Conservation (phyloP, 2,797 vertebrate species). For the Thripadectes ignobilis region DNA sequence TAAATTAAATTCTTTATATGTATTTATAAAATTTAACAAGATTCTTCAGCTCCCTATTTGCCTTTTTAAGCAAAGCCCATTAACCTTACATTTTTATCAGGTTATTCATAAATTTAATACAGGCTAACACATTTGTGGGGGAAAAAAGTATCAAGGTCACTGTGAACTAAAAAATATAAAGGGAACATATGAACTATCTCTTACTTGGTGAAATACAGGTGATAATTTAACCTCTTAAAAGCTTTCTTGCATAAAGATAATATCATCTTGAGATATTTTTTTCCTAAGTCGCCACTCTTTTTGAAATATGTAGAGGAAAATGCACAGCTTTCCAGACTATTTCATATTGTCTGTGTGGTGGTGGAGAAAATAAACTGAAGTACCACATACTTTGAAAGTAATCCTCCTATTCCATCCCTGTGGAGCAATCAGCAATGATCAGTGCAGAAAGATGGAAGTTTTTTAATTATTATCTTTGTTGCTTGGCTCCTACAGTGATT, state of each 20-base stretch:
- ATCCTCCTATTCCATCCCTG: not conserved
- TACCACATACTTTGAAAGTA: not conserved
- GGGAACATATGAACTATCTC: not conserved
- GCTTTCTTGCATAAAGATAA: not conserved
- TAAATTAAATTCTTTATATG: slow-evolving; percentile 26
- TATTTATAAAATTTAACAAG: slow-evolving; percentile 24
- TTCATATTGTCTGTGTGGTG: rapidly evolving
- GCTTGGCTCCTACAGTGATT: not conserved
- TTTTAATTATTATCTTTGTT: not conserved
- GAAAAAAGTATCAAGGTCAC: not conserved
- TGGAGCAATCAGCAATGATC: not conserved
- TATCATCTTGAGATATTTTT: not conserved
- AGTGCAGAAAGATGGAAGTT: not conserved
- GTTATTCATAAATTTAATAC: not conserved
- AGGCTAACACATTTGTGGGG: not conserved
- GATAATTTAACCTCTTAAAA: slow-evolving; percentile 22
- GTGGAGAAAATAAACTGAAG: not conserved
- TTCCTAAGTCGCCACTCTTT: not conserved
- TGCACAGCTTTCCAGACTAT: not conserved
- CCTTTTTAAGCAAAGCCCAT: slow-evolving; percentile 9
- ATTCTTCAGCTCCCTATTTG: not conserved
- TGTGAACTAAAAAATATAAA: slow-evolving; percentile 10
- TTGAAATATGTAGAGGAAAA: not conserved
- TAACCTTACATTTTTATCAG: not conserved
- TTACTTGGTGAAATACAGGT: not conserved